These are phyloP conservation scores for Apamea crenata DNA, from an alignment of 2,888 invertebrate species.

Conservation along the genomic window DNA sequence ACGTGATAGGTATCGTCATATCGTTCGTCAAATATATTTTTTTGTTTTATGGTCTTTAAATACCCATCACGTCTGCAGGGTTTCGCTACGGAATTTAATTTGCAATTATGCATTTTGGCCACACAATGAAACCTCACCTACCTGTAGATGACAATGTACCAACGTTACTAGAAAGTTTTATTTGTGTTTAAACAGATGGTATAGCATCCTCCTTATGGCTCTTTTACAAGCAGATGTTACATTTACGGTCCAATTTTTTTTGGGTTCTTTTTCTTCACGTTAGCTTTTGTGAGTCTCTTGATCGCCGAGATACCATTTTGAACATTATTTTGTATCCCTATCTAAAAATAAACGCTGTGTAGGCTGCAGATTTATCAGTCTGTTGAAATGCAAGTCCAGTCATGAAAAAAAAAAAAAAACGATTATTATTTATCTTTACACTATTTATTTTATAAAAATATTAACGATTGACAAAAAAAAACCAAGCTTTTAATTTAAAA, in stretches of 20 bases:
- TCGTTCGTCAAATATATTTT: not conserved
- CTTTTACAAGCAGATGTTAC: slow-evolving; percentile 9
- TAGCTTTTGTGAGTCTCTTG: not conserved
- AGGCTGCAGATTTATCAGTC: not conserved
- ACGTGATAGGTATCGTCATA: not conserved
- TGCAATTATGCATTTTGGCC: not conserved
- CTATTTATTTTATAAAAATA: not conserved
- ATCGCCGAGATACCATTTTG: not conserved
- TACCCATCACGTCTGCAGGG: not conserved
- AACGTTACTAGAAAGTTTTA: not conserved
- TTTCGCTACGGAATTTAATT: not conserved
- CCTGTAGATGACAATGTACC: not conserved
- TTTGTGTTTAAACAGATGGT: slow-evolving; percentile 16
- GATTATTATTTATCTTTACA: no score
- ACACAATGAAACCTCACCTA: not conserved
- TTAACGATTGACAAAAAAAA: not conserved
- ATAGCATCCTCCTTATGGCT: not conserved
- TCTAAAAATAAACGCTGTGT: no score
- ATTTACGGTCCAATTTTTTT: not conserved
- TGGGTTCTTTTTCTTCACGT: not conserved
- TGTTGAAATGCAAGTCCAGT: not conserved
- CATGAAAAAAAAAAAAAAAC: not conserved
- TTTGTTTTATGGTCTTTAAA: not conserved
- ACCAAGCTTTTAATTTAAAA: not conserved
- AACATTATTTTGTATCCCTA: not conserved